Evolutionary conservation across 2,888 invertebrate species (phyloP).

Genomic region (Diarsia rubi): DNA sequence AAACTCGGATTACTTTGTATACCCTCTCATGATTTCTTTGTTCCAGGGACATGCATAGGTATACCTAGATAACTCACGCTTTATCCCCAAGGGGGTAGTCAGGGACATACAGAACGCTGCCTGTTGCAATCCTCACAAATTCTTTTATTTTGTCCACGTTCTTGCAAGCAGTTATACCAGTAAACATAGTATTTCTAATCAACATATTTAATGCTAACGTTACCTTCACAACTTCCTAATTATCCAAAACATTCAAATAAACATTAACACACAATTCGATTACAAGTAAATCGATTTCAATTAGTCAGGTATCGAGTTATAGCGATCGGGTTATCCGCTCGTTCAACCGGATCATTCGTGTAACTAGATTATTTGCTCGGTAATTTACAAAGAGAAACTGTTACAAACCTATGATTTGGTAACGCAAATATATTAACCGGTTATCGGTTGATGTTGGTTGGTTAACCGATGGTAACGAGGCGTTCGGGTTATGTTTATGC

Average conservation of each 20-base stretch:
- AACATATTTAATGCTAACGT: neutral
- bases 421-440: conserved; percentile 41
- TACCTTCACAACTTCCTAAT: neutral
- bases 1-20: neutral
- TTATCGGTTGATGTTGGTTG: conserved; percentile 33
- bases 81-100: neutral
- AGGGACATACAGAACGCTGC: neutral
- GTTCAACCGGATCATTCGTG: conserved; percentile 55
- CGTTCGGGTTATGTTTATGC: conserved; percentile 34
- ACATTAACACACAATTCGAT: conserved; percentile 47
- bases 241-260: conserved; percentile 39
- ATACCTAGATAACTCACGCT: neutral
- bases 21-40: neutral
- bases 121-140: neutral
- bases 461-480: conserved; percentile 37
- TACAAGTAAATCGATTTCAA: conserved; percentile 58
- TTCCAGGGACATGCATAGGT: neutral
- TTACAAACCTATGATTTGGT: conserved; percentile 53
- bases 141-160: neutral
- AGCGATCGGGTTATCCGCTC: conserved; percentile 45
- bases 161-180: neutral
- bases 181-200: neutral
- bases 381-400: conserved; percentile 66
- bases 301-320: conserved; percentile 62
- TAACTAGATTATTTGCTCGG: conserved; percentile 59